Conservation (phyloP, 2,888 invertebrate genomes). For the Ophraella communa region DNA sequence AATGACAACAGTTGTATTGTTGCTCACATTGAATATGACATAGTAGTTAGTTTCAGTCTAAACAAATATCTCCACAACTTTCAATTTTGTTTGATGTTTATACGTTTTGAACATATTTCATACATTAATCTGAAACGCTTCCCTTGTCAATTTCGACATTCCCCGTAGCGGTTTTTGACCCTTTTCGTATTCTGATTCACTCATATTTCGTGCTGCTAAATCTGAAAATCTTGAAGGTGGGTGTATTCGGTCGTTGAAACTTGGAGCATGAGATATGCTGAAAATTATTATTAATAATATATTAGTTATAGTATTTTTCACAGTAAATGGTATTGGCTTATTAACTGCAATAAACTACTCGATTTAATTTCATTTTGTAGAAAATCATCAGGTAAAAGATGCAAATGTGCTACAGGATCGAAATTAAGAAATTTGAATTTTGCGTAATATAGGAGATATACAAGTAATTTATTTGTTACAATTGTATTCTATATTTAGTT, state of each 20-base stretch:
- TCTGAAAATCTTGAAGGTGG: conserved; percentile 89
- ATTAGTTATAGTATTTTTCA: too few species aligned
- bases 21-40: background rate
- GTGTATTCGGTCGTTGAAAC: conserved; percentile 84
- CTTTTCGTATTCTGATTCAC: conserved; percentile 61
- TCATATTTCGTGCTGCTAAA: conserved; percentile 60
- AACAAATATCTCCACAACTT: background rate
- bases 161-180: conserved; percentile 58
- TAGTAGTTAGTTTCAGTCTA: background rate
- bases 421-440: too few species aligned
- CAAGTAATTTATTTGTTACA: too few species aligned
- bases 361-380: too few species aligned
- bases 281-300: background rate
- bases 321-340: too few species aligned
- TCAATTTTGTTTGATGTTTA: background rate
- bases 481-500: too few species aligned
- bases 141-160: conserved; percentile 62
- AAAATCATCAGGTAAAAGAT: too few species aligned
- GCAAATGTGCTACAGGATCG: too few species aligned
- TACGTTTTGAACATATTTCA: conserved; percentile 9
- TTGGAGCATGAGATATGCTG: conserved; percentile 81
- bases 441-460: too few species aligned
- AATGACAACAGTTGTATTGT: background rate
- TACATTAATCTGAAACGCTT: conserved; percentile 83
- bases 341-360: too few species aligned